phyloP scores from a whole-genome alignment of 2,888 invertebrate genomes.

The Hirtodrosophila duncani region DNA sequence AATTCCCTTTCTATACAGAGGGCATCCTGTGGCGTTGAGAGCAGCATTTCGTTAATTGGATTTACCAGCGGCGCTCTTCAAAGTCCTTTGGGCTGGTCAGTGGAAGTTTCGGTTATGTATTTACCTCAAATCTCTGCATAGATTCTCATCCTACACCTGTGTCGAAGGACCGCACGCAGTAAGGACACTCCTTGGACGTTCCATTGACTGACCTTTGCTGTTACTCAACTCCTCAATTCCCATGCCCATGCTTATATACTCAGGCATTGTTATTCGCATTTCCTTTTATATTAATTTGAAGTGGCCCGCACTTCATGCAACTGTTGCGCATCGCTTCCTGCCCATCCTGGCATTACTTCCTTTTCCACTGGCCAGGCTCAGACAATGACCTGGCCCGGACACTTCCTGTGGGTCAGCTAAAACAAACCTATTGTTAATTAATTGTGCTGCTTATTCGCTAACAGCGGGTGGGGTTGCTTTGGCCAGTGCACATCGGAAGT shows the following conservation, averaged over 20 bases:
- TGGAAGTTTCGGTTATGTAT: conserved; percentile 34
- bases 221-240: conserved; percentile 9
- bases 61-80: conserved; percentile 58
- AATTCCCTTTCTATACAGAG: conserved; percentile 9
- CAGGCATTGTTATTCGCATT: conserved; percentile 60
- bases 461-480: conserved; percentile 13
- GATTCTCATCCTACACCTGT: conserved; percentile 54
- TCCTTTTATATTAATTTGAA: conserved; percentile 64
- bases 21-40: conserved; percentile 36
- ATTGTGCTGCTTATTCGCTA: conserved; percentile 37
- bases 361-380: conserved; percentile 22
- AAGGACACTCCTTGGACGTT: conserved; percentile 38
- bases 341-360: conserved; percentile 12
- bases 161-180: conserved; percentile 55
- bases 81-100: conserved; percentile 40
- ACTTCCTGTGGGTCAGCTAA: conserved; percentile 56
- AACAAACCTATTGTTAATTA: conserved; percentile 55
- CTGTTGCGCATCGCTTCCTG: conserved; percentile 60
- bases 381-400: conserved; percentile 17
- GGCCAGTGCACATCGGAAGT: conserved; percentile 11
- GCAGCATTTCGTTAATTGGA: conserved; percentile 58
- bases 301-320: conserved; percentile 65
- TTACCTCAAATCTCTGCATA: conserved; percentile 41
- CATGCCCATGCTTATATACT: conserved; percentile 6
- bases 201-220: conserved; percentile 48